phyloP scores from a whole-genome alignment of 2,888 invertebrate genomes.

The Tetropium fuscum region DNA sequence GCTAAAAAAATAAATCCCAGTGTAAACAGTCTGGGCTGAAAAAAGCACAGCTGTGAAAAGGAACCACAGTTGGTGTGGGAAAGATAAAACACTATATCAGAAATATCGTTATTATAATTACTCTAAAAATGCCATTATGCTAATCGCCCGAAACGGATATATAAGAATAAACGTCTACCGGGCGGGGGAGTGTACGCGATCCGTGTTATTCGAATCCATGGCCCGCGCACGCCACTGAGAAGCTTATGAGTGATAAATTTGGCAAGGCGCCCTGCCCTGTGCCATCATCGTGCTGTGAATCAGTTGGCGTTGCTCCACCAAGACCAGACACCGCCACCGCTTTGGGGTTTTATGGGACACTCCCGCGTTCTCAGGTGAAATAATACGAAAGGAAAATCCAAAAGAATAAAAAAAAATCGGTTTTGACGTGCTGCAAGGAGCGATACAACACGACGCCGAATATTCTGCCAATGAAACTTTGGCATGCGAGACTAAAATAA shows the following conservation, averaged over 20 bases:
- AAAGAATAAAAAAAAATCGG: conserved; percentile 7
- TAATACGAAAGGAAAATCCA: conserved; percentile 1
- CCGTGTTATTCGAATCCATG: not conserved
- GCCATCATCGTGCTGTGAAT: conserved; percentile 54
- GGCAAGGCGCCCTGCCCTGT: conserved; percentile 53
- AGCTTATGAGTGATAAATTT: conserved; percentile 50
- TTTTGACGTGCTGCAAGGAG: not conserved
- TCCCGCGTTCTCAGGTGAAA: conserved; percentile 12
- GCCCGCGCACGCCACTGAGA: conserved; percentile 33
- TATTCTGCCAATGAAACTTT: not conserved
- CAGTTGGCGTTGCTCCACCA: conserved; percentile 56
- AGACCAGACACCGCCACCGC: conserved; percentile 52
- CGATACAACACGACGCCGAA: not conserved
- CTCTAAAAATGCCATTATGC: no score
- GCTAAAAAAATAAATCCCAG: conserved; percentile 8
- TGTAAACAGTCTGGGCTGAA: conserved; percentile 16
- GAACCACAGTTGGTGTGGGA: no score
- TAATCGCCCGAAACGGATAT: no score
- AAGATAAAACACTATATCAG: no score
- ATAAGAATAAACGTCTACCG: no score
- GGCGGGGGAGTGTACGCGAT: no score
- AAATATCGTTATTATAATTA: no score
- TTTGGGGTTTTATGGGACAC: conserved; percentile 13
- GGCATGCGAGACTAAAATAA: not conserved
- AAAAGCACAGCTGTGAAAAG: conserved; percentile 9